Conservation (phyloP, 2,113 vertebrate species). For the Odocoileus hemionus region DNA sequence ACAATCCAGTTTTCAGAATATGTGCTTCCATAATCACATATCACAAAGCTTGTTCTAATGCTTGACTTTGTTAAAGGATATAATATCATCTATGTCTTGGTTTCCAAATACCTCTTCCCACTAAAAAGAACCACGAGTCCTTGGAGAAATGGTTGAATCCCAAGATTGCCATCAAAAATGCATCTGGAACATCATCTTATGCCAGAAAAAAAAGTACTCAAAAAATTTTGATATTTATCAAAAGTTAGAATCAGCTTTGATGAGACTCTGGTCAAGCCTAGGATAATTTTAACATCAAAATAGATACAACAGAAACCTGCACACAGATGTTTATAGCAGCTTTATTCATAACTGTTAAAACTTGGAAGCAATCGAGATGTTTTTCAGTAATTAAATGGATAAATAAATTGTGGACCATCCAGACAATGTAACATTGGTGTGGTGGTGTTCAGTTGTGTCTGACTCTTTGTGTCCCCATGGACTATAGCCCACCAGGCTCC, state of each 20-base stretch:
- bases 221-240: not conserved
- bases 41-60: not conserved
- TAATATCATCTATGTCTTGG: not conserved
- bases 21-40: not conserved
- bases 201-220: not conserved
- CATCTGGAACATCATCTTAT: not conserved
- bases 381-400: not conserved
- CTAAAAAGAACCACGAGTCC: not conserved
- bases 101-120: not conserved
- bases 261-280: not conserved
- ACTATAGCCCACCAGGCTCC: not conserved
- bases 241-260: not conserved
- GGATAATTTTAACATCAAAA: not conserved
- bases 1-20: not conserved
- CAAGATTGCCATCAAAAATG: not conserved
- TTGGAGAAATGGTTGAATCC: not conserved
- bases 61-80: not conserved
- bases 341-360: not conserved
- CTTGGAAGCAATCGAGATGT: not conserved
- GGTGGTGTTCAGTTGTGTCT: not conserved
- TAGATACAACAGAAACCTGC: not conserved
- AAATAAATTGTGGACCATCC: not conserved
- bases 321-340: not conserved
- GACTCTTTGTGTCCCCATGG: not conserved
- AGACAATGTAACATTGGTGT: not conserved